Evolutionary conservation across 1,140 invertebrate genomes (phyloP).

Genomic region (Odontomachus brunneus): DNA sequence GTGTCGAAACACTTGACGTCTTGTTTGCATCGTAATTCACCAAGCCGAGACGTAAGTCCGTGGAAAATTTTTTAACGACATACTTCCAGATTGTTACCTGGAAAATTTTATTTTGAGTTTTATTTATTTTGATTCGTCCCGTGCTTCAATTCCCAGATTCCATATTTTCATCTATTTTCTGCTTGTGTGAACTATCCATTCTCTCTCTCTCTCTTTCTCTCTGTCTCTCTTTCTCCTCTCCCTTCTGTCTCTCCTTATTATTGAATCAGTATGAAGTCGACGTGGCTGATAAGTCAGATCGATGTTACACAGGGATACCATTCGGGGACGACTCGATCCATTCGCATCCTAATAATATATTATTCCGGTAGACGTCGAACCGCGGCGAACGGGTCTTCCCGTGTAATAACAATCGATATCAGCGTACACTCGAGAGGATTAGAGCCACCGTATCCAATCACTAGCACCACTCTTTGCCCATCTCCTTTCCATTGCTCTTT

Average conservation of each 20-base stretch:
- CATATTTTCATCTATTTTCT: constrained; percentile 26
- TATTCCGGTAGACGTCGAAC: constrained; percentile 26
- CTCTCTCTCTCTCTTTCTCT: not conserved
- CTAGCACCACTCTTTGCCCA: not conserved
- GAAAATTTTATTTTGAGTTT: not conserved
- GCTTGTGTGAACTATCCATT: not conserved
- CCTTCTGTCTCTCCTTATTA: constrained; percentile 3
- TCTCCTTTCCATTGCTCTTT: not conserved
- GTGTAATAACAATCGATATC: constrained; percentile 61
- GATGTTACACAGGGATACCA: constrained; percentile 30
- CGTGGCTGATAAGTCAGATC: not conserved
- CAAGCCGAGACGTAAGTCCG: not conserved
- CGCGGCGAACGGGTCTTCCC: not conserved
- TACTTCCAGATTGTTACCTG: not conserved
- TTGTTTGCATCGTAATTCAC: not conserved
- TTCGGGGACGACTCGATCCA: constrained; percentile 35
- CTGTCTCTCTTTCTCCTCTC: not conserved
- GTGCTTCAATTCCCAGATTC: constrained; percentile 1
- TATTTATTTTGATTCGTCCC: not conserved
- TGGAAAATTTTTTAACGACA: not conserved
- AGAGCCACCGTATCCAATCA: constrained; percentile 11
- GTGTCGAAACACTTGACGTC: not conserved
- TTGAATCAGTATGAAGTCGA: not conserved
- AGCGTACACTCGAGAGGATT: constrained; percentile 33
- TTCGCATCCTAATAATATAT: constrained; percentile 30